Base-by-base conservation (phyloP, 2,888 invertebrate species). In the Arge pagana region DNA sequence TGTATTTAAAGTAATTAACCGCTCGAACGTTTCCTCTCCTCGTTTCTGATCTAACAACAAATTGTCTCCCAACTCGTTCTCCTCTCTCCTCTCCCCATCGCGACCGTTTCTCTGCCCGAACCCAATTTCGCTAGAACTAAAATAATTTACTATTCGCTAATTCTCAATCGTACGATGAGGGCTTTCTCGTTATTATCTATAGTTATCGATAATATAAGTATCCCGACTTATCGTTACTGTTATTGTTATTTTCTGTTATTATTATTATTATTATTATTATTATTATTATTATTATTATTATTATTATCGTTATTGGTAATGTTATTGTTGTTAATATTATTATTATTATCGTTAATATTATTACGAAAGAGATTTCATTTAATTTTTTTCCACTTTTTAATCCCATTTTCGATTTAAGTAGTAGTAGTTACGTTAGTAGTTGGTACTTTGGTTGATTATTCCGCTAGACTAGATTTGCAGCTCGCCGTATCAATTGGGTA, bases 361-460 rank as follows among this genome's bases (percentile, higher is more conserved):
- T 26, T 26, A 3, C n/a, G 8, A 26, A 3, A 10, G n/a, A 26
- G 8, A 26, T 26, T 26, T 10, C 4, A 26, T 26, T n/a, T n/a
- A n/a, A n/a, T 43, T 58, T 54, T 56, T 48, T 49, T 42, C 41
- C 50, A 49, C 18, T 56, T 54, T 54, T 42, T 50, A 58, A 57
- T 52, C 43, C 51, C 21, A 37, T 45, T 50, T 45, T 35, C 33
- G 39, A 42, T 54, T 11, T 52, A 54, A n/a, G 56, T 63, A 60
- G 59, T 64, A 65, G 64, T 69, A 68, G 64, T 70, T 76, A 78
- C 74, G 71, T 78, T 78, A 77, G 74, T 79, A 79, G 64, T 85
- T 86, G 86, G 87, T 86, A 86, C 86, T 80, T 86, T 85, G 77
- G 72, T 76, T 83, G 82, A 83, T 83, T 83, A 82, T 81, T 80